These are phyloP conservation scores for Nemurella pictetii DNA, from an alignment of 2,888 invertebrate species.

Conservation along the genomic window DNA sequence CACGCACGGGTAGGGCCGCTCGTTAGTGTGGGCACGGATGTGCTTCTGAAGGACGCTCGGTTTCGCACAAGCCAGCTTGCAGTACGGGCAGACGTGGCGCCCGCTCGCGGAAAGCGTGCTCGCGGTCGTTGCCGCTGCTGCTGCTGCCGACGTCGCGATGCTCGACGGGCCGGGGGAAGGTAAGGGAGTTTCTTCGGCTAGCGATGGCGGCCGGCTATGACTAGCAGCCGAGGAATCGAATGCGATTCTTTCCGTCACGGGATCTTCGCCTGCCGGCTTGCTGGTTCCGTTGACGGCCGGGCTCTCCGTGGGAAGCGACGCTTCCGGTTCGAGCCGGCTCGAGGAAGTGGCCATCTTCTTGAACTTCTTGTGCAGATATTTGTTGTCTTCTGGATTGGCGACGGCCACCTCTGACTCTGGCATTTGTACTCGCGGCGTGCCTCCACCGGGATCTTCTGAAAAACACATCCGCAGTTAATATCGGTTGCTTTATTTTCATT, in stretches of 20 bases:
- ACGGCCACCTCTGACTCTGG: not conserved
- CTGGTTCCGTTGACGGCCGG: not conserved
- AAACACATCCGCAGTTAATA: not conserved
- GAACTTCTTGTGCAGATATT: conserved; percentile 91
- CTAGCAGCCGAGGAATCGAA: not conserved
- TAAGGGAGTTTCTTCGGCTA: not conserved
- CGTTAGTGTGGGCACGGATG: conserved; percentile 91
- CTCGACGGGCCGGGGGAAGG: not conserved
- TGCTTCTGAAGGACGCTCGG: conserved; percentile 93
- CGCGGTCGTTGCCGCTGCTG: too few relatives aligned
- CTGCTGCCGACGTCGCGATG: not conserved
- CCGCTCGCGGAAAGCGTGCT: conserved; percentile 52
- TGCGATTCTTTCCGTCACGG: not conserved
- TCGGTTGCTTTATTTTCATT: too few relatives aligned
- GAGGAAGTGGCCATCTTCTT: conserved; percentile 77
- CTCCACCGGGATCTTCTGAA: conserved; percentile 38
- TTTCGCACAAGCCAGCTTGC: conserved; percentile 87
- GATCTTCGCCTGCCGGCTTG: not conserved
- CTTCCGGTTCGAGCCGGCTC: not conserved
- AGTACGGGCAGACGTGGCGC: conserved; percentile 84
- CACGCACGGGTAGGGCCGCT: conserved; percentile 86
- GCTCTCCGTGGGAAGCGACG: not conserved
- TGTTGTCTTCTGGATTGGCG: conserved; percentile 49
- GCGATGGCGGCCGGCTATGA: not conserved
- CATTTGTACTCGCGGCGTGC: not conserved